phyloP scores from a whole-genome alignment of 2,113 vertebrate species.

The Myanophis thanlyinensis region DNA sequence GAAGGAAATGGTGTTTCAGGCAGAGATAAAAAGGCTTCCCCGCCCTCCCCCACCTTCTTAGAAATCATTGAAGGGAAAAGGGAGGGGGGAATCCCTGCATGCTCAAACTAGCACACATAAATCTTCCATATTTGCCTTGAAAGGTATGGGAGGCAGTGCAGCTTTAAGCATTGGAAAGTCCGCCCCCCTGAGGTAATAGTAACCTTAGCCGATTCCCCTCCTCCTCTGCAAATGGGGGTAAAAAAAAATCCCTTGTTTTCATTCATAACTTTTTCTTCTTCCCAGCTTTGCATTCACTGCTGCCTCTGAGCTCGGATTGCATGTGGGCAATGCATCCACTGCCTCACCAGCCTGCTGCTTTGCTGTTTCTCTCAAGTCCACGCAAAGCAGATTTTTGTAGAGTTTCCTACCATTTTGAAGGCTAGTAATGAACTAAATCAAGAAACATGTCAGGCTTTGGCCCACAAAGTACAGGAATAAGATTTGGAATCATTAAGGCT shows the following conservation, averaged over 20 bases:
- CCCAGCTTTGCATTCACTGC: slow-evolving; percentile 60
- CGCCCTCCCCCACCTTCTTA: background rate
- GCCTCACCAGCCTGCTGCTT: background rate
- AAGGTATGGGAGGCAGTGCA: slow-evolving; percentile 45
- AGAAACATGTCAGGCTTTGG: background rate
- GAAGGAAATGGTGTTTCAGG: background rate
- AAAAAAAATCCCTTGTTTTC: slow-evolving; percentile 74
- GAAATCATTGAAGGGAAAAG: background rate
- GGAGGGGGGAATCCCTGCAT: background rate
- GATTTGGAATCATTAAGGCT: background rate
- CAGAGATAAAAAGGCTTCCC: slow-evolving; percentile 14
- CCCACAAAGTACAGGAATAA: too few relatives aligned
- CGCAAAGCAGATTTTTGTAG: background rate
- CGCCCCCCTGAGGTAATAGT: slow-evolving; percentile 68
- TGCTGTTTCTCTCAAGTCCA: background rate
- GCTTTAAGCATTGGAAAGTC: slow-evolving; percentile 59
- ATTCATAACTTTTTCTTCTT: slow-evolving; percentile 86
- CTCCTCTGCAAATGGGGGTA: slow-evolving; percentile 51
- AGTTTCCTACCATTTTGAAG: background rate
- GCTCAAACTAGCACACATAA: background rate
- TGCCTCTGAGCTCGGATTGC: slow-evolving; percentile 41
- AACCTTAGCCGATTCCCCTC: slow-evolving; percentile 65
- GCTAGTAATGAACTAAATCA: background rate
- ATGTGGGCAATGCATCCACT: slow-evolving; percentile 53
- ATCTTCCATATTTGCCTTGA: background rate